Percentiles rank a stretch among this genome's conserved stretches.
These are phyloP conservation scores for Pristiophorus japonicus DNA, from an alignment of 2,113 vertebrate genomes.

Conservation along the genomic window DNA sequence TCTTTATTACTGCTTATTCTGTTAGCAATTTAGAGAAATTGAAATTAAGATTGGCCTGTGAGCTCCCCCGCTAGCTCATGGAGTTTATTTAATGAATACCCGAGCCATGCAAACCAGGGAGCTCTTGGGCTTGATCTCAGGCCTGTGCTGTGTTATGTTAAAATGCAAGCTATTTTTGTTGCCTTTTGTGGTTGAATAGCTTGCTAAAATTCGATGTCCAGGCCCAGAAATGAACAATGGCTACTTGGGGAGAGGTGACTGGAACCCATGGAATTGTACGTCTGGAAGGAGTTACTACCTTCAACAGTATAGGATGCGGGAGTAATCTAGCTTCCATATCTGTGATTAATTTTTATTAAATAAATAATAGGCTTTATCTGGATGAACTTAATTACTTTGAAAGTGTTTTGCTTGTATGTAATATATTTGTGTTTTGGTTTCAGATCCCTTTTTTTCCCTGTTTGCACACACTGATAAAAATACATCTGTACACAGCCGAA, in stretches of 20 bases:
- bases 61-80: too few relatives aligned
- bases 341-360: background rate
- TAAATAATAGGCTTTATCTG: background rate
- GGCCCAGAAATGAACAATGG: background rate
- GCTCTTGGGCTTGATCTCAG: too few relatives aligned
- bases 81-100: too few relatives aligned
- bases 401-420: conserved; percentile 1
- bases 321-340: background rate
- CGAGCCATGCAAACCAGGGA: too few relatives aligned
- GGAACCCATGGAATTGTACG: background rate
- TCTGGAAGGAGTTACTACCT: too few relatives aligned
- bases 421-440: conserved; percentile 41
- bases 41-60: too few relatives aligned
- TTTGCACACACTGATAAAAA: conserved; percentile 73
- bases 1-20: too few relatives aligned
- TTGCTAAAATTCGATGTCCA: background rate
- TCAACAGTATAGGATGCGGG: too few relatives aligned
- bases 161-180: too few relatives aligned
- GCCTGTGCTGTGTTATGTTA: too few relatives aligned
- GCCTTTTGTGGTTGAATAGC: background rate
- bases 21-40: too few relatives aligned
- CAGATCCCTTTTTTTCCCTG: conserved; percentile 73
- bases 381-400: background rate
- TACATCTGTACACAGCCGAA: conserved; percentile 77
- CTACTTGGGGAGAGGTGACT: background rate